Evolutionary conservation across 2,888 invertebrate genomes (phyloP), one percentile per base, ranked within the genome.

Genomic region (Alcis repandata): DNA sequence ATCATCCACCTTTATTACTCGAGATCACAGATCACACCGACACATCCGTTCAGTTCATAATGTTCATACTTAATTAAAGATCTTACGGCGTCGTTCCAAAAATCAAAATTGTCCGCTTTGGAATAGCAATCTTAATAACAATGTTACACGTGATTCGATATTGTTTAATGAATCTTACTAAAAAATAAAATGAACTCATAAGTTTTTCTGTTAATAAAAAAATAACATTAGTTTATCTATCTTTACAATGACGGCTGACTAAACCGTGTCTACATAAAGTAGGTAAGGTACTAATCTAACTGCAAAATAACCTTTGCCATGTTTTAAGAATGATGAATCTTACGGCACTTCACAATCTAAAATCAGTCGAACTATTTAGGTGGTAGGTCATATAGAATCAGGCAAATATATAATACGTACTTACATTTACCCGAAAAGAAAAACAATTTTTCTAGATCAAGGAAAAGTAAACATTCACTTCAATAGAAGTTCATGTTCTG

Each of bases 1-100:
- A 72, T 76, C 67, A 67, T 75, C 73, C 68, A 68, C 67, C 62
- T 79, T 79, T 77, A 79, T 75, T 79, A 72, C 62, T 68, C 71
- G 69, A 78, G 74, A 78, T 80, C 77, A 79, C 75, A 79, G 73
- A 72, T 70, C 62, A 19, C 68, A 63, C 66, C 33, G 36, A 32
- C 48, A 45, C 36, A 48, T 59, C 43, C 56, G 11, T 41, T 46
- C 9, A 59, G 27, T 52, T 51, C 53, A 56, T 20, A 36, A 10
- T 17, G 9, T 19, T 20, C 40, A 53, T 46, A 51, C 45, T 60
- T 53, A 57, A 52, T 48, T 53, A 64, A 32, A 62, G 41, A 63
- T 65, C 43, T 57, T 54, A 54, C 20, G 22, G 36, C 22, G 15
- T n/a, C 6, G 38, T 51, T 40, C 22, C 13, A 41, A 38, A 46